phyloP scores from a whole-genome alignment of 1,140 invertebrate species.

The Calephelis nemesis region DNA sequence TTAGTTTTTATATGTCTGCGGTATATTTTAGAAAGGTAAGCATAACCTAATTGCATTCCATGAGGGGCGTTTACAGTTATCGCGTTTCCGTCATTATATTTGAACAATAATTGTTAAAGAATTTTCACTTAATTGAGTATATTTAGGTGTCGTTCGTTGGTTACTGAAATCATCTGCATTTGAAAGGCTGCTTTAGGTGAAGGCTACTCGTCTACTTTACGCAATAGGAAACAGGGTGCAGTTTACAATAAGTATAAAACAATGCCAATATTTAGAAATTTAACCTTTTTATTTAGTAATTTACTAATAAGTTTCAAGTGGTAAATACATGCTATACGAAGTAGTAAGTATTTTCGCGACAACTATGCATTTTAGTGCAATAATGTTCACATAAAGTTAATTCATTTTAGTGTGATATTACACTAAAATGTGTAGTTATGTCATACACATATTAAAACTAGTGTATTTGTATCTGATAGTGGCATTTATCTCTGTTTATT shows the following conservation, averaged over 20 bases:
- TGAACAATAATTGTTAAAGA: not conserved
- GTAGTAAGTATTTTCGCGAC: too few species aligned
- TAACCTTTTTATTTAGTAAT: too few species aligned
- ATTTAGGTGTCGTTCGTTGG: not conserved
- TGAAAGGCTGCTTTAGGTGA: conserved; percentile 3
- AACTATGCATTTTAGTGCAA: too few species aligned
- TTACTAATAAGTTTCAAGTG: too few species aligned
- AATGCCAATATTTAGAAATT: too few species aligned
- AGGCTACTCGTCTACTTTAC: not conserved
- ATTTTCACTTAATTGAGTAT: not conserved
- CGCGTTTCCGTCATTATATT: conserved; percentile 26
- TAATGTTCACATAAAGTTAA: too few species aligned
- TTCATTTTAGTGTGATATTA: too few species aligned
- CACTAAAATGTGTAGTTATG: too few species aligned
- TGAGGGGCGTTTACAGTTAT: conserved; percentile 32
- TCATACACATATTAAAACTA: too few species aligned
- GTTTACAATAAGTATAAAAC: not conserved
- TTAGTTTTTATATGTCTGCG: conserved; percentile 87
- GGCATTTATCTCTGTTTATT: too few species aligned
- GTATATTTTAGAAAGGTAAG: conserved; percentile 91
- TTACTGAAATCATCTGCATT: not conserved
- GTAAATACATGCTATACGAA: too few species aligned
- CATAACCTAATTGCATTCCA: conserved; percentile 30
- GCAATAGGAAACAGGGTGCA: not conserved
- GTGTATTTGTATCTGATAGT: too few species aligned